Evolutionary conservation across 2,113 vertebrate species (phyloP).

Genomic region (Hoplias malabaricus): DNA sequence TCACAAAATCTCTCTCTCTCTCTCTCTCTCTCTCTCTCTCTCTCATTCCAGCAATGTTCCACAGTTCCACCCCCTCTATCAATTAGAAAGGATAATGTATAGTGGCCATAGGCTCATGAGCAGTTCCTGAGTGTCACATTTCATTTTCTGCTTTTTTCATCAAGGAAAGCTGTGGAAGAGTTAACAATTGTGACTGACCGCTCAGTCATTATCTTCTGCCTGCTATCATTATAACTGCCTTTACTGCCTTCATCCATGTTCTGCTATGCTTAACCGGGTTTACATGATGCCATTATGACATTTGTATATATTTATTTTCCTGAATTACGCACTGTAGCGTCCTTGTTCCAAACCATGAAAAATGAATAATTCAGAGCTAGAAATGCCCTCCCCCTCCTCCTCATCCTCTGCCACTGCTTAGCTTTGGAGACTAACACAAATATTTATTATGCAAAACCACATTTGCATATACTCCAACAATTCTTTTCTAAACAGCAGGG

Average conservation of each 20-base stretch:
- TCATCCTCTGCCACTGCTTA: not conserved
- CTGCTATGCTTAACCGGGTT: not conserved
- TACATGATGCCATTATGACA: not conserved
- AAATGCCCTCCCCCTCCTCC: not conserved
- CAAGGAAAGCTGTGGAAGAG: too few relatives aligned
- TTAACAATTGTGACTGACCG: not conserved
- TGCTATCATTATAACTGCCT: conserved; percentile 14
- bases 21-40: not conserved
- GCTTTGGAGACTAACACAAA: conserved; percentile 20
- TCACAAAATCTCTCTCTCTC: not conserved
- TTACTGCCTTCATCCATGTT: not conserved
- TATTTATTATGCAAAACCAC: conserved; percentile 30
- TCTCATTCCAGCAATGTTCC: too few relatives aligned
- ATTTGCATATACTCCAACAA: conserved; percentile 36
- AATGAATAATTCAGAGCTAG: not conserved
- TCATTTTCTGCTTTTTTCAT: too few relatives aligned
- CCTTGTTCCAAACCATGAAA: not conserved
- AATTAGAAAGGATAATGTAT: too few relatives aligned
- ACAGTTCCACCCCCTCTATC: too few relatives aligned
- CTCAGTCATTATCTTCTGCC: conserved; percentile 1
- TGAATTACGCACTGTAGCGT: not conserved
- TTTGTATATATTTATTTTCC: not conserved
- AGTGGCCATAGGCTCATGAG: too few relatives aligned
- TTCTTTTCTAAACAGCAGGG: conserved; percentile 30
- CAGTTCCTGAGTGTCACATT: too few relatives aligned